Percentiles rank a stretch among this genome's conserved stretches.
These are phyloP conservation scores for Temnopleurus reevesii DNA, from an alignment of 53 echinoderm and acorn worm species.

Conservation along the genomic window DNA sequence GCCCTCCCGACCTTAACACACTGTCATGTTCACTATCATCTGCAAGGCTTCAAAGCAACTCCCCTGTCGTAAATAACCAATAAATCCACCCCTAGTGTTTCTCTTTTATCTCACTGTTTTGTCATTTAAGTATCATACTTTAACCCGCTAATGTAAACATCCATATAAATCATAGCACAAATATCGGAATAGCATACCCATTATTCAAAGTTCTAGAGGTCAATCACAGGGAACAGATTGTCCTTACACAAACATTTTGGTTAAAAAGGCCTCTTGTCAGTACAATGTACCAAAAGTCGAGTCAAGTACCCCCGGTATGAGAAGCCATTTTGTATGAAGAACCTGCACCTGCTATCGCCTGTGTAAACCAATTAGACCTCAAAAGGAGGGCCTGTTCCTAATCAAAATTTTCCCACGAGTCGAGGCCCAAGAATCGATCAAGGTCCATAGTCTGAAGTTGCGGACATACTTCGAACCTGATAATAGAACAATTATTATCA, in stretches of 20 bases:
- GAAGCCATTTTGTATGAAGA: background rate
- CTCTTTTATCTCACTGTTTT: conserved; percentile 32
- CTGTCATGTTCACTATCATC: conserved; percentile 12
- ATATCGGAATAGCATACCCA: background rate
- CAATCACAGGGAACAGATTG: background rate
- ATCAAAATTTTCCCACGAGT: conserved; percentile 44
- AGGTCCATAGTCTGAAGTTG: background rate
- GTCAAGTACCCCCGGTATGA: conserved; percentile 4
- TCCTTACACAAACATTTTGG: conserved; percentile 26
- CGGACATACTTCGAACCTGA: background rate
- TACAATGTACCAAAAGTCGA: background rate
- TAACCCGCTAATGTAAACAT: conserved; percentile 33
- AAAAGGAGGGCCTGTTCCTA: conserved; percentile 32
- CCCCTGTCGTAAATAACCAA: conserved; percentile 39
- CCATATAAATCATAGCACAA: conserved; percentile 3
- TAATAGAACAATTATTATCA: too few relatives aligned
- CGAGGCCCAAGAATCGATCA: conserved; percentile 4
- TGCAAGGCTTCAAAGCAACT: conserved; percentile 23
- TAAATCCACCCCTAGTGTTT: background rate
- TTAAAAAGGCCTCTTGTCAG: conserved; percentile 23
- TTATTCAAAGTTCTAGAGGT: background rate
- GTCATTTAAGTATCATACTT: conserved; percentile 43
- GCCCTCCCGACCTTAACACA: background rate
- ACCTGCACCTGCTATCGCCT: conserved; percentile 20
- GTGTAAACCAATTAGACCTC: conserved; percentile 48